Evolutionary conservation across 2,797 vertebrate genomes (phyloP), one percentile per base, ranked within the genome.

Genomic region (Crotalus adamanteus): DNA sequence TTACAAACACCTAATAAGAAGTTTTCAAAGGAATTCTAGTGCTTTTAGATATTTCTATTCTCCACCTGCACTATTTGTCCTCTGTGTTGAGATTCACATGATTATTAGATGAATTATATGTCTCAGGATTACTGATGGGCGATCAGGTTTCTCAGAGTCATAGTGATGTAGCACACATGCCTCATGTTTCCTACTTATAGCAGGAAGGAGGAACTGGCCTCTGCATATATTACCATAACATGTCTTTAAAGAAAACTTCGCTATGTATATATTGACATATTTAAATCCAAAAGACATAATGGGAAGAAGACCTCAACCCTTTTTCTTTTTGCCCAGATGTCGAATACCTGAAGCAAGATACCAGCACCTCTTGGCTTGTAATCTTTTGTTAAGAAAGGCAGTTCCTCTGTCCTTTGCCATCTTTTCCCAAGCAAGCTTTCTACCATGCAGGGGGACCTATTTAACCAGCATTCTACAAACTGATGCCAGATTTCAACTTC

Each of bases 41-140:
- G 69, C 16, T 63, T 14, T 56, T 86, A 59, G 51, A 63, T 4
- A 42, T 63, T 95, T 95, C 42, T 86, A 25, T 86, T 16, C 87
- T 56, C 14, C 37, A 14, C 22, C 0, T 2, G 0, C 86, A n/a
- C 28, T 90, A 25, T 59, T 87, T 95, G 85, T 83, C 91, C 22
- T 37, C 92, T 28, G 65, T 92, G 51, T 3, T 65, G 93, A 93
- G 91, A 31, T 92, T 93, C 86, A 93, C 31, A 59, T 87, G 91
- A 37, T 90, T 87, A 73, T 92, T 47, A 63, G 63, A 90, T 90
- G 63, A 47, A n/a, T n/a, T 12, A 61, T 47, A 56, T 87, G 56
- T 87, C 56, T 92, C 89, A 37, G 57, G 12, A 25, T 78, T 90
- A 90, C n/a, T 61, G 90, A 47, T 92, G 47, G 88, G 83, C 83